These are phyloP conservation scores for Gila orcuttii DNA, from an alignment of 2,113 vertebrate genomes.

Conservation along the genomic window DNA sequence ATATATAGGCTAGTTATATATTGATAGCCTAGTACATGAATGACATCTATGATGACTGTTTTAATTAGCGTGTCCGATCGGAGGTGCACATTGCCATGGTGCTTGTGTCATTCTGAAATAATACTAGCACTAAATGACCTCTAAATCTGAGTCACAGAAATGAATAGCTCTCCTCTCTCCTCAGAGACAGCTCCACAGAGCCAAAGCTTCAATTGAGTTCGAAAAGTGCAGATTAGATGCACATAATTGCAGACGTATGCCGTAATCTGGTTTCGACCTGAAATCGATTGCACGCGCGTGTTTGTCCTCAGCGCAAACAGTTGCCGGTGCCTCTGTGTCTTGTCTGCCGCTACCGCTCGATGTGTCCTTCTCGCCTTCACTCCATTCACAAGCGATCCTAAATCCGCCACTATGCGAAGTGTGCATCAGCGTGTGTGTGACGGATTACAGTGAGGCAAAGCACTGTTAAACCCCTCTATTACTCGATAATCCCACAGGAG, in stretches of 20 bases:
- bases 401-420: constrained; percentile 67
- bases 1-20: constrained; percentile 1
- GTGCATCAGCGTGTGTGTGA: constrained; percentile 53
- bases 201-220: neutral
- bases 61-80: neutral
- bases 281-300: constrained; percentile 18
- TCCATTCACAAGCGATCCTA: constrained; percentile 72
- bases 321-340: constrained; percentile 3
- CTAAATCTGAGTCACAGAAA: constrained; percentile 1
- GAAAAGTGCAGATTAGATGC: neutral
- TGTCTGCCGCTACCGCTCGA: constrained; percentile 24
- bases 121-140: constrained; percentile 23
- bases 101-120: constrained; percentile 17
- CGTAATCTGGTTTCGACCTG: neutral
- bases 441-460: constrained; percentile 70
- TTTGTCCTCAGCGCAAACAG: constrained; percentile 8
- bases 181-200: neutral
- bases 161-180: neutral
- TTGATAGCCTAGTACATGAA: neutral
- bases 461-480: constrained; percentile 74
- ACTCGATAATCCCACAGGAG: constrained; percentile 70
- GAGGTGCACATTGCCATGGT: constrained; percentile 8
- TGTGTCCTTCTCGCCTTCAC: constrained; percentile 57
- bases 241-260: constrained; percentile 8
- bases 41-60: neutral